Evolutionary conservation across 2,888 invertebrate genomes (phyloP).

Genomic region (Torymus auratus): DNA sequence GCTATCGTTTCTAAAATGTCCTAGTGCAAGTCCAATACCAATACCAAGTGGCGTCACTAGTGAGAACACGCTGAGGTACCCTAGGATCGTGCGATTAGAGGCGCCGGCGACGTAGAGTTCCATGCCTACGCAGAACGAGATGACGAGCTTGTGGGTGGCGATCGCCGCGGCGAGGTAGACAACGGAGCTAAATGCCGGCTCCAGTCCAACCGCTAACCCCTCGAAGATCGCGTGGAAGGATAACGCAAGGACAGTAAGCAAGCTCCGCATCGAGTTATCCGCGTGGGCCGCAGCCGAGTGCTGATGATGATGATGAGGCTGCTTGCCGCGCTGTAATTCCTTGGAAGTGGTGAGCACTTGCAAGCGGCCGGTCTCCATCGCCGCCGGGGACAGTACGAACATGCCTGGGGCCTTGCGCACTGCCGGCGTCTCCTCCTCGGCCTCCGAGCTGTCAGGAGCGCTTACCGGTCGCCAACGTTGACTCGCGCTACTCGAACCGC

Average conservation of each 20-base stretch:
- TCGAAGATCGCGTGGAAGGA: slow-evolving; percentile 85
- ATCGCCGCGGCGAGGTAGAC: slow-evolving; percentile 82
- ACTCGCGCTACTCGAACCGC: slow-evolving; percentile 42
- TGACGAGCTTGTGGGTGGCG: slow-evolving; percentile 83
- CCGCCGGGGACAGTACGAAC: slow-evolving; percentile 66
- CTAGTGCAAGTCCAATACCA: slow-evolving; percentile 80
- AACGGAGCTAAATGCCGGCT: slow-evolving; percentile 77
- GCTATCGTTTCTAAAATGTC: slow-evolving; percentile 74
- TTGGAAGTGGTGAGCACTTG: not conserved
- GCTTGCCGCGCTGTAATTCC: not conserved
- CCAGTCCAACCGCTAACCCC: slow-evolving; percentile 83
- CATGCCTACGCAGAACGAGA: slow-evolving; percentile 83
- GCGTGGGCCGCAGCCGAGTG: slow-evolving; percentile 41
- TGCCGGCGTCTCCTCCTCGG: slow-evolving; percentile 52
- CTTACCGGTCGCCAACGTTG: slow-evolving; percentile 26
- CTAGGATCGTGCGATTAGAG: slow-evolving; percentile 78
- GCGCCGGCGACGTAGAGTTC: slow-evolving; percentile 78
- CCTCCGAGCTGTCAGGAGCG: slow-evolving; percentile 43
- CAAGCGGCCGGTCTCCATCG: slow-evolving; percentile 6
- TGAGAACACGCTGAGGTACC: slow-evolving; percentile 82
- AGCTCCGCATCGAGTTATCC: slow-evolving; percentile 78
- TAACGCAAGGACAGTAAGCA: slow-evolving; percentile 82
- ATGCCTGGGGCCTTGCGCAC: slow-evolving; percentile 57
- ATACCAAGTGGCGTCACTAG: slow-evolving; percentile 84
- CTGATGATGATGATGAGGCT: slow-evolving; percentile 2